phyloP scores from a whole-genome alignment of 2,113 vertebrate genomes.

The Puntigrus tetrazona region DNA sequence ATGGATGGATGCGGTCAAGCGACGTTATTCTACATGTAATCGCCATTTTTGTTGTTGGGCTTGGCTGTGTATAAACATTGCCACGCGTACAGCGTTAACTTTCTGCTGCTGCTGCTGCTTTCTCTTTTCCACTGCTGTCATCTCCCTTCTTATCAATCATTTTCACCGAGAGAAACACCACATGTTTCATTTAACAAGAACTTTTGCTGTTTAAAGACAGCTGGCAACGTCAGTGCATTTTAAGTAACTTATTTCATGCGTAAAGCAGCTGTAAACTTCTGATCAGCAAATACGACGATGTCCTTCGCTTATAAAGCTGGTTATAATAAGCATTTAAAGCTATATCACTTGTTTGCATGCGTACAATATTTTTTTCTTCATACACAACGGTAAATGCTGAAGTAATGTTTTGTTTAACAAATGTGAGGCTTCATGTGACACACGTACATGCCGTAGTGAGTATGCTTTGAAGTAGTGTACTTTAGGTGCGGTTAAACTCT shows the following conservation, averaged over 20 bases:
- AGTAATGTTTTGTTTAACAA: not conserved
- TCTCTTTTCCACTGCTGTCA: constrained; percentile 22
- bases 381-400: not conserved
- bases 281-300: not conserved
- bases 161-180: not conserved
- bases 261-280: not conserved
- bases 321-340: not conserved
- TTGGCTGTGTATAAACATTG: constrained; percentile 87
- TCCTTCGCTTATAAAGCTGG: not conserved
- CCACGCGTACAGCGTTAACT: constrained; percentile 91
- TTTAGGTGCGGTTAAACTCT: constrained; percentile 30
- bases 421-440: not conserved
- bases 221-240: not conserved
- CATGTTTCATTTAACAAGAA: not conserved
- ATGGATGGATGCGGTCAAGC: not conserved
- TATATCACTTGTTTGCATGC: not conserved
- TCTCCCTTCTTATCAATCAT: not conserved
- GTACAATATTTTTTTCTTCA: not conserved
- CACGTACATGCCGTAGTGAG: not conserved
- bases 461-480: constrained; percentile 11
- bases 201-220: not conserved
- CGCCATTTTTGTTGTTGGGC: constrained; percentile 81
- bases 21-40: constrained; percentile 62
- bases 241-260: not conserved
- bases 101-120: constrained; percentile 61